These are phyloP conservation scores for Ambastaia sidthimunki DNA, from an alignment of 2,797 vertebrate genomes.

Conservation along the genomic window DNA sequence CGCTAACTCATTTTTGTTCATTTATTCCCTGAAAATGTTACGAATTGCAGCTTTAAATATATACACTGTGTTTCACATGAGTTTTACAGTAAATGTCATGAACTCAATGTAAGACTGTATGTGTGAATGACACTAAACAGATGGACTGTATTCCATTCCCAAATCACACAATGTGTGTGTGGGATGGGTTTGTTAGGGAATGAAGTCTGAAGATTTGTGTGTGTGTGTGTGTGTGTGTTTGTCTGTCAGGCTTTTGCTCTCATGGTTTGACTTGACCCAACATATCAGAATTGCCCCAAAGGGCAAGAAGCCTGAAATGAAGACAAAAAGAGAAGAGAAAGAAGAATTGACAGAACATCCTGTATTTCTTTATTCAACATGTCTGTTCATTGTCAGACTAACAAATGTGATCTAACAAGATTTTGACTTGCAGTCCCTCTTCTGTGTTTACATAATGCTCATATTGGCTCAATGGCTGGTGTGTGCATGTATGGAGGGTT, in stretches of 20 bases:
- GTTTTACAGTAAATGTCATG: neutral
- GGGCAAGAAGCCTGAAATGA: neutral
- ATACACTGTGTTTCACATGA: neutral
- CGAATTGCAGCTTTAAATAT: no score
- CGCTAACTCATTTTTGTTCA: no score
- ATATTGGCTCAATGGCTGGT: no score
- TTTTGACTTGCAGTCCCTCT: neutral
- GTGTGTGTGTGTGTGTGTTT: slow-evolving; percentile 38
- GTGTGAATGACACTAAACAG: slow-evolving; percentile 17
- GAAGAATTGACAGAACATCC: neutral
- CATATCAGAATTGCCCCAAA: slow-evolving; percentile 20
- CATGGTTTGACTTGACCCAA: slow-evolving; percentile 16
- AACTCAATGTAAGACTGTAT: neutral
- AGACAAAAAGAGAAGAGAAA: neutral
- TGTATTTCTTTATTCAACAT: slow-evolving; percentile 9
- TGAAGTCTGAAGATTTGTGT: slow-evolving; percentile 37
- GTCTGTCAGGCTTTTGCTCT: slow-evolving; percentile 19
- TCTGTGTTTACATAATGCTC: no score
- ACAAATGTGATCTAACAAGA: neutral
- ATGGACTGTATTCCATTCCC: neutral
- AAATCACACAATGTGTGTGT: slow-evolving; percentile 2
- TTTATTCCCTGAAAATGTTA: no score
- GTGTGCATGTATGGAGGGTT: neutral
- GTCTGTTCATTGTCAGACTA: neutral
- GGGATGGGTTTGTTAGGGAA: slow-evolving; percentile 12